Base-by-base conservation (phyloP, 2,888 invertebrate genomes). In the Sinhomidia bicolor region DNA sequence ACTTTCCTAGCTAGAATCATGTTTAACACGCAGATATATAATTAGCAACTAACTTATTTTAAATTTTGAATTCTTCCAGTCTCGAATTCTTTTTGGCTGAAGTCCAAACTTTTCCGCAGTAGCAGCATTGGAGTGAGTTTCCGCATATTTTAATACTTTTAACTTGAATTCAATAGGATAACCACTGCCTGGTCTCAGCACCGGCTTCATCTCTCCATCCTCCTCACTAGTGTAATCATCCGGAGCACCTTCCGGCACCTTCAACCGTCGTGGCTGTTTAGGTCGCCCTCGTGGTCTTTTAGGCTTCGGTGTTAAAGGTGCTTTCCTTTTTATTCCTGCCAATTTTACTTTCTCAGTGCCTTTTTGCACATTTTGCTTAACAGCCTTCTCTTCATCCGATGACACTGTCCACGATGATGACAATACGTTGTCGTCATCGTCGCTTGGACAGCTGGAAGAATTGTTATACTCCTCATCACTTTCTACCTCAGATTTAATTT, bases 61-160 rank as follows among this genome's bases (percentile, higher is more conserved):
- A 20, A 17, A 36, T 32, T 71, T 65, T 14, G 41, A 10, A 12
- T 44, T 80, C 36, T 44, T 79, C 85, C 85, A 86, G 10, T 86
- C 85, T 12, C 85, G 20, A 47, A 86, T 29, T 12, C 79, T 12
- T 29, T 80, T 80, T 4, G 79, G 14, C 9, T 51, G n/a, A 3
- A 86, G 20, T 36, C 54, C 80, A 68, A 86, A 86, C 17, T 80
- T 79, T 1, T 68, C 71, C 20, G 85, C 85, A 41, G 85, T 80
- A 4, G 62, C 68, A 4, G 79, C 20, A 20, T 29, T 80, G 1
- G 79, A 80, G 36, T 86, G 85, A n/a, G 54, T 80, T 4, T 80
- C 85, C 5, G 80, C 79, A 26, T 86, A 86, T 29, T 68, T 86
- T 2, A 86, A 10, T 0, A 86, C 85, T 14, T 26, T 51, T 41